Base-by-base conservation (phyloP, 2,797 vertebrate species). In the Ptychadena robeensis region DNA sequence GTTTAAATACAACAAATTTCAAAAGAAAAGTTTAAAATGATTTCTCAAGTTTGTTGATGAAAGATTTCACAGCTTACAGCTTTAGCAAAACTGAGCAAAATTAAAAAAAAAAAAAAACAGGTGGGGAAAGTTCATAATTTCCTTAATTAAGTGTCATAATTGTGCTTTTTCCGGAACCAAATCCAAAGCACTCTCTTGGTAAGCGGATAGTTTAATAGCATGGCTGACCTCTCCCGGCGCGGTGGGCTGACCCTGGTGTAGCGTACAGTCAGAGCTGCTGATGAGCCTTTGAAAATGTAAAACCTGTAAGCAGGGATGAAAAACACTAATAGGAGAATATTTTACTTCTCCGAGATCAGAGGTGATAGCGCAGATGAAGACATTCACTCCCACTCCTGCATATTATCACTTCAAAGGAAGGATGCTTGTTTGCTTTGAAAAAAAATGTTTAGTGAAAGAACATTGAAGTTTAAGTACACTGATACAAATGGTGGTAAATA, bases 61-160 rank as follows among this genome's bases (percentile, higher is more conserved):
- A 88, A 86, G 87, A 87, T 88, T 88, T 85, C 87, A 18, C 14
- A 9, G 48, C 7, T 4, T 30, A 38, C 30, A 92, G 92, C 92
- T 93, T 91, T 90, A 88, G 57, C 71, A 78, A 88, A 89, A 89
- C 89, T 90, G 87, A 91, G 91, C 90, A 88, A 91, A 93, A 91
- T 90, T 91, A 91, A 93, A 92, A 92, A 89, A 89, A 91, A 86
- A 91, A 91, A 93, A 92, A 92, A 89, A 88, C 86, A 87, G 79
- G 90, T 91, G 89, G 88, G 81, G 88, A 93, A 94, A 93, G 92
- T 94, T 93, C 88, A 88, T 90, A 91, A 91, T 93, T 91, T 90
- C 88, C 87, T 93, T 94, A 94, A 95, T 94, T 93, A 95, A 94
- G 87, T 82, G 91, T 91, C 93, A 91, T 93, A 94, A 94, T 95